Evolutionary conservation across 2,113 vertebrate species (phyloP).

Genomic region (Tachysurus fulvidraco): DNA sequence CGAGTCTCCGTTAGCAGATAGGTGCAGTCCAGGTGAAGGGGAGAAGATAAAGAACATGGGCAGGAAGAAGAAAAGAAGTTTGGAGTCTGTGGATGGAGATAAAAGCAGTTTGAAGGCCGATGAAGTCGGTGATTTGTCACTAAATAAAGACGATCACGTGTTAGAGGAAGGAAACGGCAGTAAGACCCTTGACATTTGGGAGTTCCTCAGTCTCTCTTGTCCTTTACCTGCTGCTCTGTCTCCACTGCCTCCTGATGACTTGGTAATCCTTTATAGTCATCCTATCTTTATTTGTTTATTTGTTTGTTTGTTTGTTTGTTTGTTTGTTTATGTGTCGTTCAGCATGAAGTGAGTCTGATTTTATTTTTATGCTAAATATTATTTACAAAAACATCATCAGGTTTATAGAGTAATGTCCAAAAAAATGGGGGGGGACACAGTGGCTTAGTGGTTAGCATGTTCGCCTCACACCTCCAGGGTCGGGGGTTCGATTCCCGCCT

Average conservation of each 20-base stretch:
- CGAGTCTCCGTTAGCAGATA: background rate
- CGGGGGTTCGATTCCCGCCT: too few species aligned
- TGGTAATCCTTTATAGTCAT: conserved; percentile 58
- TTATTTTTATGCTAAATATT: background rate
- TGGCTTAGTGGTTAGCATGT: too few species aligned
- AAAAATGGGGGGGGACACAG: too few species aligned
- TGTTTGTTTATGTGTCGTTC: too few species aligned
- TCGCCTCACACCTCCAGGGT: too few species aligned
- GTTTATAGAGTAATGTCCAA: background rate
- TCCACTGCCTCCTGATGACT: conserved; percentile 74
- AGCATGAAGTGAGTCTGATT: background rate
- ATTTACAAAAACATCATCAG: background rate
- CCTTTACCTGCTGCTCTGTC: conserved; percentile 83
- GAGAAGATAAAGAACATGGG: background rate
- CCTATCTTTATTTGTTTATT: too few species aligned
- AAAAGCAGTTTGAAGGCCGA: background rate
- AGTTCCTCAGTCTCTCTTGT: conserved; percentile 69
- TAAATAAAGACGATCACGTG: background rate
- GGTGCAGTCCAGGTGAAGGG: background rate
- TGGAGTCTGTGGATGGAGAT: conserved; percentile 5
- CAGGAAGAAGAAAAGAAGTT: conserved; percentile 41
- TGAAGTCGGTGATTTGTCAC: background rate
- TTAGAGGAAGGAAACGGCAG: background rate
- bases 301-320: too few species aligned
- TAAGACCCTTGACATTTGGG: conserved; percentile 23